Percentiles rank a stretch among this genome's conserved stretches.
Evolutionary conservation across 2,888 invertebrate genomes (phyloP).

Genomic region (Lycophotia porphyrea): DNA sequence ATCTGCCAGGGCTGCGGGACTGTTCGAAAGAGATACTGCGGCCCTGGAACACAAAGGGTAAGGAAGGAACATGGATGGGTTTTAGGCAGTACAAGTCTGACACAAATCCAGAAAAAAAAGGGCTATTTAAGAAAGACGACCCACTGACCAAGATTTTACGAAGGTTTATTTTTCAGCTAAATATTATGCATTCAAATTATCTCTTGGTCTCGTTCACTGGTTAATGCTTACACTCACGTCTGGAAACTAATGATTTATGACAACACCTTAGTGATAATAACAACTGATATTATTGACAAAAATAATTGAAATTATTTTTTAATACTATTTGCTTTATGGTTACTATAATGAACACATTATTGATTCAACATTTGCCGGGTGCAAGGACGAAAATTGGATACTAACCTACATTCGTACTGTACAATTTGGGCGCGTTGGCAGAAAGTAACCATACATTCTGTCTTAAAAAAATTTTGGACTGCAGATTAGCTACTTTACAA

Average conservation of each 20-base stretch:
- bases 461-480: slow-evolving; percentile 76
- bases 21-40: no score
- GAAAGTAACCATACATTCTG: slow-evolving; percentile 80
- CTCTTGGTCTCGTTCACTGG: no score
- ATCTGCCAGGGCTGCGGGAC: no score
- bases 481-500: slow-evolving; percentile 77
- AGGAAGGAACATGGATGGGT: no score
- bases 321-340: not conserved
- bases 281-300: not conserved
- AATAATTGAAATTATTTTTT: not conserved
- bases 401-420: slow-evolving; percentile 87
- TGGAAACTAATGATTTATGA: not conserved
- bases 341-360: slow-evolving; percentile 9
- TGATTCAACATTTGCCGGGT: slow-evolving; percentile 41
- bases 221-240: not conserved
- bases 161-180: not conserved
- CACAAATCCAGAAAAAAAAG: no score
- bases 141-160: no score
- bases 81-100: no score
- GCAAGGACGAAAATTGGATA: slow-evolving; percentile 63
- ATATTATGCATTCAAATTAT: not conserved
- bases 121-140: not conserved
- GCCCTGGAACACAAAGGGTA: no score
- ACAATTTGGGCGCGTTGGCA: slow-evolving; percentile 80
- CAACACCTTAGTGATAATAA: not conserved